A percentile compares a stretch with the other conserved stretches of the same genome.
Evolutionary conservation across 2,113 vertebrate genomes (phyloP).

Genomic region (Pardalotus punctatus): DNA sequence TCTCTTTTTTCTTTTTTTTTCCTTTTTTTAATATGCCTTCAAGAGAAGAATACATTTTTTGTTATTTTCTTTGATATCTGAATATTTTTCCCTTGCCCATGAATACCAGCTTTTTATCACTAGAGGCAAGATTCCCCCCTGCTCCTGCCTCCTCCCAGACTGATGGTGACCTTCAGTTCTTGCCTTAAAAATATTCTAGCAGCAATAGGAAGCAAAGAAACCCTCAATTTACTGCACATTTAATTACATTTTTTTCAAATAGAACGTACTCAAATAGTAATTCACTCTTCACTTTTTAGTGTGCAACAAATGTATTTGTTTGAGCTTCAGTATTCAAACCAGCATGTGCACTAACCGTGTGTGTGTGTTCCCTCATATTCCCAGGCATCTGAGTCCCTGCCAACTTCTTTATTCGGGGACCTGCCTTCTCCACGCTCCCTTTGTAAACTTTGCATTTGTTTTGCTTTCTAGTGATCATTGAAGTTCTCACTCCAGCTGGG

Average conservation of each 20-base stretch:
- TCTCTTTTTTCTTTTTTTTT: too few species aligned
- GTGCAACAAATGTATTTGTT: background rate
- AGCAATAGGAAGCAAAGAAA: background rate
- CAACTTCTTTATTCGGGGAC: constrained; percentile 34
- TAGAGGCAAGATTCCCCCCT: background rate
- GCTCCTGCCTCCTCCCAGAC: background rate
- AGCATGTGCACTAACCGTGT: background rate
- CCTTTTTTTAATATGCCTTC: background rate
- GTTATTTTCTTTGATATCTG: background rate
- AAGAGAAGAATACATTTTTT: background rate
- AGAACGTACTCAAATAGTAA: background rate
- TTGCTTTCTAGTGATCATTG: constrained; percentile 35
- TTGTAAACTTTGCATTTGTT: constrained; percentile 56
- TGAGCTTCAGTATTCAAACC: background rate
- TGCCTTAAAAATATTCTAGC: background rate
- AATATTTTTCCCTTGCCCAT: background rate
- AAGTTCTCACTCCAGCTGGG: constrained; percentile 64
- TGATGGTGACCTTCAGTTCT: background rate
- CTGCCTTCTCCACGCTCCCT: constrained; percentile 51
- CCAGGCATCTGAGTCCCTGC: constrained; percentile 34
- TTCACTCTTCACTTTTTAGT: background rate
- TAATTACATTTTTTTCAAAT: background rate
- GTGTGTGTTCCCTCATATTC: constrained; percentile 17
- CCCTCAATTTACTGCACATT: background rate
- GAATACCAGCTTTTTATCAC: background rate